Evolutionary conservation across 2,797 vertebrate genomes (phyloP).

Genomic region (Bucorvus abyssinicus): DNA sequence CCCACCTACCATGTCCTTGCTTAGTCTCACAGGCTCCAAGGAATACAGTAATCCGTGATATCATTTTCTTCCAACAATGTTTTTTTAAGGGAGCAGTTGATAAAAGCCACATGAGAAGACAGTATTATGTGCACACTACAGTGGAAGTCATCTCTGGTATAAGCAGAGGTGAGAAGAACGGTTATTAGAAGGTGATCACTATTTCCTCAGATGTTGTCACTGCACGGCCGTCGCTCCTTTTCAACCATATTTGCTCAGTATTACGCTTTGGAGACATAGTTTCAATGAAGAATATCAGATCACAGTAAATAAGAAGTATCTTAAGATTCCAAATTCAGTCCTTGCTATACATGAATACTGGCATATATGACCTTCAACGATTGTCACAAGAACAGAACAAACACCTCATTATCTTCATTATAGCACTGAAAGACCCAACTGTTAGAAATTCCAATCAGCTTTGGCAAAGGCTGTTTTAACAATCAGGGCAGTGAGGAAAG

Average conservation of each 20-base stretch:
- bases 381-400: not conserved
- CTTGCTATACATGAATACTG: not conserved
- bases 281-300: not conserved
- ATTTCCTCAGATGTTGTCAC: not conserved
- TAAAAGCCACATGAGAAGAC: not conserved
- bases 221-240: not conserved
- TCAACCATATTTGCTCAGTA: not conserved
- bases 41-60: not conserved
- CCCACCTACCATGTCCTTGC: not conserved
- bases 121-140: not conserved
- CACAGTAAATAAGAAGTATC: not conserved
- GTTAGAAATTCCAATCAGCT: not conserved
- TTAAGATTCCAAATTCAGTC: not conserved
- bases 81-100: not conserved
- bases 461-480: constrained; percentile 1
- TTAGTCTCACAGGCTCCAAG: not conserved
- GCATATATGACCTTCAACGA: not conserved
- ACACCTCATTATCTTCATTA: constrained; percentile 2
- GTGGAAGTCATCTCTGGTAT: not conserved
- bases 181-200: not conserved
- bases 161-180: not conserved
- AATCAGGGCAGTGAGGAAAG: not conserved
- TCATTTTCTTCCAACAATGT: not conserved
- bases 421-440: not conserved
- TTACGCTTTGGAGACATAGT: rapidly evolving